A percentile compares a stretch with the other conserved stretches of the same genome.
Conservation (phyloP, 2,797 vertebrate genomes). For the Paguma larvata region DNA sequence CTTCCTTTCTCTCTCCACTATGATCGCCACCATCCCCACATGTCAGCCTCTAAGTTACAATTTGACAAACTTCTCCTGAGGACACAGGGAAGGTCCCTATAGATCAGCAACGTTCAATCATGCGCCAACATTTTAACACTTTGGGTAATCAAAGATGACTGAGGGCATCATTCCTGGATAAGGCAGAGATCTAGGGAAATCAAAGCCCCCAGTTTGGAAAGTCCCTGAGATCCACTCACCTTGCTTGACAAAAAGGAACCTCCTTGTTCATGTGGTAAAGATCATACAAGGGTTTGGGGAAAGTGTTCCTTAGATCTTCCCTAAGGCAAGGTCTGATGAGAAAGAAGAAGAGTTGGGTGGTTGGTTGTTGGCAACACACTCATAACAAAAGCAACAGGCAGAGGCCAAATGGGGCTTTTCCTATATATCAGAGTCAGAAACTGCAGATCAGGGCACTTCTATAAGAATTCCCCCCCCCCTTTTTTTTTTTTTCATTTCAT, state of each 20-base stretch:
- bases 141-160: background rate
- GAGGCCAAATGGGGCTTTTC: background rate
- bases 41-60: background rate
- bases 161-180: background rate
- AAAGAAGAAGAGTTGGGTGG: background rate
- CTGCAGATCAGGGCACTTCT: background rate
- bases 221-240: background rate
- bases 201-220: background rate
- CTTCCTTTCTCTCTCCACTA: background rate
- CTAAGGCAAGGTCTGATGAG: background rate
- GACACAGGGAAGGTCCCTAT: background rate
- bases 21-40: background rate
- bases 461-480: background rate
- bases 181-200: background rate
- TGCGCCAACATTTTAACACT: background rate
- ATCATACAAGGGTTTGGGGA: background rate
- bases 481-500: background rate
- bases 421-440: background rate
- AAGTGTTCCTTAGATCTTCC: background rate
- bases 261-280: background rate
- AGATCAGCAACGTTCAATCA: background rate
- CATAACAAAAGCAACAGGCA: background rate
- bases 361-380: background rate
- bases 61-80: background rate
- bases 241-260: background rate